Conservation (phyloP, 92 coral and sea anemone genomes). For the Heteractis magnifica region DNA sequence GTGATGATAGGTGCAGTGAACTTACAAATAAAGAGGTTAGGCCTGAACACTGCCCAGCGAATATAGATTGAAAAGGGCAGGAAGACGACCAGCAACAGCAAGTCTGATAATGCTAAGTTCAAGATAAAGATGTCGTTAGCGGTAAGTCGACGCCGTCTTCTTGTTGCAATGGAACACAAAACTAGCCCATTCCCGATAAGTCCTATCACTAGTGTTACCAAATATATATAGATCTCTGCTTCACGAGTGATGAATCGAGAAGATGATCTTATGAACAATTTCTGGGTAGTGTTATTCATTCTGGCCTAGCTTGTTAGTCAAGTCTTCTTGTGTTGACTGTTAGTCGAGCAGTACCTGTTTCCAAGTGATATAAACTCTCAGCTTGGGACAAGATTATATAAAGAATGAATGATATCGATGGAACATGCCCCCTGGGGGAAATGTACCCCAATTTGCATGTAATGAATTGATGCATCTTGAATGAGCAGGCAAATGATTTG, state of each 20-base stretch:
- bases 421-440: background rate
- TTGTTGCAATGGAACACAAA: slow-evolving; percentile 10
- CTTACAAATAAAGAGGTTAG: slow-evolving; percentile 45
- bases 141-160: slow-evolving; percentile 16
- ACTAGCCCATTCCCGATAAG: slow-evolving; percentile 39
- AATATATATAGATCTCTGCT: slow-evolving; percentile 25
- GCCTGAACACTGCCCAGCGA: slow-evolving; percentile 18
- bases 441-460: background rate
- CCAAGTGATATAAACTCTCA: background rate
- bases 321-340: background rate
- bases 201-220: slow-evolving; percentile 39
- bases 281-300: slow-evolving; percentile 9
- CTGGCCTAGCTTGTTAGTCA: background rate
- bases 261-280: background rate
- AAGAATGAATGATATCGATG: background rate
- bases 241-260: slow-evolving; percentile 1
- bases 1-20: slow-evolving; percentile 45
- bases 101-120: slow-evolving; percentile 48
- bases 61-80: slow-evolving; percentile 48
- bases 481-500: background rate
- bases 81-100: slow-evolving; percentile 32
- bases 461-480: background rate
- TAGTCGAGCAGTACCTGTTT: background rate
- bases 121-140: slow-evolving; percentile 44
- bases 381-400: slow-evolving; percentile 2